These are phyloP conservation scores for Mesaphorura yosii DNA, from an alignment of 1,140 invertebrate species.

Conservation along the genomic window DNA sequence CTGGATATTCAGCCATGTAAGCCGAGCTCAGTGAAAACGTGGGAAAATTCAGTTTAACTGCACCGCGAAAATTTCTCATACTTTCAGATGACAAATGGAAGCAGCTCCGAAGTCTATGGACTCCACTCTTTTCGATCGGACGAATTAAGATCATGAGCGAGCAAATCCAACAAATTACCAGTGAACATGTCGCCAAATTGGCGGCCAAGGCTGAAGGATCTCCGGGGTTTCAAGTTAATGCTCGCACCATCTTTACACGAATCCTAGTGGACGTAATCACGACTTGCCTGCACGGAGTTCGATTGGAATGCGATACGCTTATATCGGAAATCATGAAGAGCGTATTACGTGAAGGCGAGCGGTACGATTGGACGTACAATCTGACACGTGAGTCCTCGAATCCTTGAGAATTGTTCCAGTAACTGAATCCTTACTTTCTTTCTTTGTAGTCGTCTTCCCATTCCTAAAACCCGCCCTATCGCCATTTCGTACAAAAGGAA, in stretches of 20 bases:
- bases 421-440: neutral
- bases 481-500: constrained; percentile 35
- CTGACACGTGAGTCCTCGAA: constrained; percentile 13
- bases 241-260: too few relatives aligned
- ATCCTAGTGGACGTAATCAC: constrained; percentile 34
- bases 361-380: constrained; percentile 11
- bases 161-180: constrained; percentile 33
- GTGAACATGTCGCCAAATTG: too few relatives aligned
- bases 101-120: constrained; percentile 39
- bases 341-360: constrained; percentile 15
- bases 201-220: too few relatives aligned
- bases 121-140: constrained; percentile 41
- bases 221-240: too few relatives aligned
- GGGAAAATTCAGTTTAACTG: constrained; percentile 5
- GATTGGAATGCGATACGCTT: constrained; percentile 13
- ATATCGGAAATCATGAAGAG: constrained; percentile 16
- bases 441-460: constrained; percentile 21
- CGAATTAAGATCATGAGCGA: constrained; percentile 36
- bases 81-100: constrained; percentile 39
- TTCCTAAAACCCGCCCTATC: constrained; percentile 11
- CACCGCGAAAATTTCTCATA: neutral
- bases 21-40: too few relatives aligned
- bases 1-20: constrained; percentile 24
- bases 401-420: neutral
- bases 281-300: constrained; percentile 28